A percentile compares a stretch with the other conserved stretches of the same genome.
phyloP scores from a whole-genome alignment of 1,140 invertebrate genomes.

The Manduca sexta region DNA sequence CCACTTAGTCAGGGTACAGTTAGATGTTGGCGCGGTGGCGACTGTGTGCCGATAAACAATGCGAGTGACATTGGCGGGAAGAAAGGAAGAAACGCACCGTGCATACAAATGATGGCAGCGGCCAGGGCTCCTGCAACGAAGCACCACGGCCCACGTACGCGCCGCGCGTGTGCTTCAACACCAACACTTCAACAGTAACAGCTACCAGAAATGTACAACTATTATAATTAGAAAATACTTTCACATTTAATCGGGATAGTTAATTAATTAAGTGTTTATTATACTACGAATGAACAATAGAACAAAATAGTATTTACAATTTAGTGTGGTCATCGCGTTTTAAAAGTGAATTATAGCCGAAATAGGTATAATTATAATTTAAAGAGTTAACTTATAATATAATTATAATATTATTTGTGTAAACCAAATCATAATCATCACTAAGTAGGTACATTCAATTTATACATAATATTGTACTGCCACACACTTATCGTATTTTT shows the following conservation, averaged over 20 bases:
- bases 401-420: no score
- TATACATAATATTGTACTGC: no score
- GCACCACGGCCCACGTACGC: not conserved
- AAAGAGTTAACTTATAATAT: no score
- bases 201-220: not conserved
- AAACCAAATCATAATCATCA: no score
- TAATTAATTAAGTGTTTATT: not conserved
- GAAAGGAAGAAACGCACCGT: constrained; percentile 58
- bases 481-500: no score
- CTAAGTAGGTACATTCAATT: no score
- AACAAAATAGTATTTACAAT: no score
- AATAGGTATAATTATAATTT: no score
- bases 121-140: constrained; percentile 16
- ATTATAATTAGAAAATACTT: not conserved
- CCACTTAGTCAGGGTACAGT: constrained; percentile 59
- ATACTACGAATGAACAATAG: not conserved
- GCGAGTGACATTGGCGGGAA: constrained; percentile 63
- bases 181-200: not conserved
- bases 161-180: constrained; percentile 1
- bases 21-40: constrained; percentile 34
- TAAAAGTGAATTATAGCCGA: no score
- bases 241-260: not conserved
- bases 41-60: constrained; percentile 48
- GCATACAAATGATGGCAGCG: constrained; percentile 55
- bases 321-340: no score